Base-by-base conservation (phyloP, 2,113 vertebrate genomes). In the Pavo muticus region DNA sequence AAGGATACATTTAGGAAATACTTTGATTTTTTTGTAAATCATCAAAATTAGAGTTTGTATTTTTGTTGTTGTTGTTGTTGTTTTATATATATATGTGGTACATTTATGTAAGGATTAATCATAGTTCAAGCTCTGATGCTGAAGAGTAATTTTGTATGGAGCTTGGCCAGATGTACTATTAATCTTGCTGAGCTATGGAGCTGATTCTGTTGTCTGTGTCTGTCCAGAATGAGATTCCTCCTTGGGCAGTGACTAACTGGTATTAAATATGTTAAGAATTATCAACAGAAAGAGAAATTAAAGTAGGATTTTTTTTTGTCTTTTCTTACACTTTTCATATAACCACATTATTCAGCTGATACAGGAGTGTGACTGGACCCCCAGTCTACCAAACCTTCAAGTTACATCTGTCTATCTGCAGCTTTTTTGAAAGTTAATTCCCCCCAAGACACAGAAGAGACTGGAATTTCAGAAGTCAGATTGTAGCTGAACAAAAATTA, bases 81-180 rank as follows among this genome's bases (percentile, higher is more conserved):
- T 29, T 54, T 54, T 27, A 9, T 54, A 15, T 56, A 30, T 56
- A 10, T 56, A 20, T 0, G 4, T 15, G 44, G 4, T 24, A 2
- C 4, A 9, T 44, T 8, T 3, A 20, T 35, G 8, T 3, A 65
- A 29, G 39, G 4, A 11, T 23, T 13, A 11, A 35, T 6, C 63
- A 9, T 32, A 39, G 11, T 37, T 50, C 10, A 8, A 8, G 5
- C 47, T 37, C 18, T 69, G 44, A 30, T n/a, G n/a, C 24, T 48
- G 48, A 59, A 25, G 13, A 23, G 37, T 15, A 56, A 54, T 9
- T 10, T 20, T 27, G 6, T 25, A 5, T 44, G 39, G 29, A 52
- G 3, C 9, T 11, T 16, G 52, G 37, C 25, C 44, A 67, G 4
- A 5, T 0, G 6, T 37, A 4, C 15, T 6, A 54, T 16, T 54